Conservation (phyloP, 2,888 invertebrate genomes). For the Aporophyla lueneburgensis region DNA sequence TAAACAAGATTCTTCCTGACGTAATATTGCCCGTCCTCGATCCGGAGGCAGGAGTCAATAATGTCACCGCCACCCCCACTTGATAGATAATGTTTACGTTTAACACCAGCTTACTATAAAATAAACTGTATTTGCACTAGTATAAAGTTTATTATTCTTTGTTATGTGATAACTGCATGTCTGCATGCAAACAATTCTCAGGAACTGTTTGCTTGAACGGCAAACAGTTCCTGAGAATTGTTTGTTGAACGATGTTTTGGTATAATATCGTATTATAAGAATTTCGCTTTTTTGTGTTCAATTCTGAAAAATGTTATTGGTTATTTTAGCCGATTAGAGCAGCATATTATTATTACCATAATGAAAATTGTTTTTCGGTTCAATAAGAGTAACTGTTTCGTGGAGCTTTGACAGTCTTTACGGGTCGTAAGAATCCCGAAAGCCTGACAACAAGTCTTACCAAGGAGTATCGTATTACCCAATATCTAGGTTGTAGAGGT, state of each 20-base stretch:
- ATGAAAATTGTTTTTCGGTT: neutral
- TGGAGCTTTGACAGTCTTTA: too few relatives aligned
- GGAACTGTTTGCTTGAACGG: conserved; percentile 26
- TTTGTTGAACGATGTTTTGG: conserved; percentile 38
- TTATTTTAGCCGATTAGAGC: neutral
- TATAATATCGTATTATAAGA: neutral
- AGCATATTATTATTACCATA: neutral
- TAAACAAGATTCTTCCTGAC: conserved; percentile 56
- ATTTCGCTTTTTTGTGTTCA: neutral
- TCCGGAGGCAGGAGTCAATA: conserved; percentile 54
- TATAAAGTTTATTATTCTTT: conserved; percentile 25
- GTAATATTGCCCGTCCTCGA: conserved; percentile 53
- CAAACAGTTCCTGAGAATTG: conserved; percentile 20
- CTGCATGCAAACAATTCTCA: conserved; percentile 17
- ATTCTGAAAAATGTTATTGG: neutral
- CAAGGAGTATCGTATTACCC: too few relatives aligned
- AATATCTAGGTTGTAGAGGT: too few relatives aligned
- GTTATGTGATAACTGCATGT: neutral
- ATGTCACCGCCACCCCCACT: conserved; percentile 38
- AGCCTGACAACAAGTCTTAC: too few relatives aligned
- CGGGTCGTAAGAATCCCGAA: too few relatives aligned
- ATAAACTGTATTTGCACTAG: conserved; percentile 1
- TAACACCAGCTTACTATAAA: neutral
- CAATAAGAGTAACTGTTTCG: neutral
- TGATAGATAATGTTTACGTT: conserved; percentile 37